A percentile compares a stretch with the other conserved stretches of the same genome.
Evolutionary conservation across 2,888 invertebrate genomes (phyloP).

Genomic region (Auanema freiburgensis): DNA sequence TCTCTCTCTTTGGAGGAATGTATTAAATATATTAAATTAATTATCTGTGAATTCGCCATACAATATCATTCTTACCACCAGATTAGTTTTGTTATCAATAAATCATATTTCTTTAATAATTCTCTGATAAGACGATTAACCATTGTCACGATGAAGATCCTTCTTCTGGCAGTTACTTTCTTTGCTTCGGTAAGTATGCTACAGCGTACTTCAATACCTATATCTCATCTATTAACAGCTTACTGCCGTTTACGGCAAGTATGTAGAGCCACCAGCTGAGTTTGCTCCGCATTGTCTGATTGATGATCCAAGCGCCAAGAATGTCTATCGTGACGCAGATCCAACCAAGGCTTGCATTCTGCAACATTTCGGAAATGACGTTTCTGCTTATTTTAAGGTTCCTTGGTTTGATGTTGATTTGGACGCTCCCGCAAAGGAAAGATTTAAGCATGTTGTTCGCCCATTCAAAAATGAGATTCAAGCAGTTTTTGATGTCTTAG

Average conservation of each 20-base stretch:
- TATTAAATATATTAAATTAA: too few species aligned
- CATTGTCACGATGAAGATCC: too few species aligned
- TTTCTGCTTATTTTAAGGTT: constrained; percentile 19
- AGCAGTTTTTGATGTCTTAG: constrained; percentile 44
- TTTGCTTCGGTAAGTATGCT: too few species aligned
- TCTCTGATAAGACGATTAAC: too few species aligned
- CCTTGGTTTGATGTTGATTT: constrained; percentile 51
- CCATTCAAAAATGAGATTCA: constrained; percentile 47
- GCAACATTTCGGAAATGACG: background rate
- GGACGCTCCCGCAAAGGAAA: constrained; percentile 43
- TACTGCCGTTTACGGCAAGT: constrained; percentile 6
- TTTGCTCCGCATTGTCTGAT: constrained; percentile 20
- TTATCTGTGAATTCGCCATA: too few species aligned
- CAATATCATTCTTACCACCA: too few species aligned
- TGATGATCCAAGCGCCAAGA: constrained; percentile 13
- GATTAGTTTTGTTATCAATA: too few species aligned
- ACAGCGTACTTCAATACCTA: too few species aligned
- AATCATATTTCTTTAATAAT: too few species aligned
- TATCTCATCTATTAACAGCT: background rate
- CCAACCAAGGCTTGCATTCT: constrained; percentile 8
- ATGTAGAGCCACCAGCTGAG: constrained; percentile 21
- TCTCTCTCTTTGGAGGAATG: too few species aligned
- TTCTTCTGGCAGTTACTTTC: too few species aligned
- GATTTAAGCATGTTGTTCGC: constrained; percentile 40
- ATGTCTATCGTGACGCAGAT: constrained; percentile 13